Evolutionary conservation across 2,797 vertebrate species (phyloP), one percentile per base, ranked within the genome.

Genomic region (Poecile montanus): DNA sequence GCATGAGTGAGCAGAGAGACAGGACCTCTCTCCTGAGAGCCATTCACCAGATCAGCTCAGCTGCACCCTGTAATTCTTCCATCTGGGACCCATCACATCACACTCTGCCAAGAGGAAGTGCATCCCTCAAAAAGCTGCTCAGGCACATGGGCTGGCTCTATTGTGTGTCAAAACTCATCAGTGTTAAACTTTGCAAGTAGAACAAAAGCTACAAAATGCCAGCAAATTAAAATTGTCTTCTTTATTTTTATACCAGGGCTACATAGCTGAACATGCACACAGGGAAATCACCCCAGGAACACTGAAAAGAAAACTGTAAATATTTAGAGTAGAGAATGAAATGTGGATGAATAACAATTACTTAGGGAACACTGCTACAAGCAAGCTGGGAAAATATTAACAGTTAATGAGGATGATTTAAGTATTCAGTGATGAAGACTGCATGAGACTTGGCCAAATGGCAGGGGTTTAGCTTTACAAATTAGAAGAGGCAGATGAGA

Each of bases 401-500:
- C 70, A 63, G 56, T n/a, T 88, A 53, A 82, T 80, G 9, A 80
- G 48, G 45, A 40, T 70, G 91, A 73, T 57, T 72, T 66, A 65
- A 79, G 50, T 53, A 62, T 66, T 85, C 9, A 2, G 45, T 70
- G 91, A 93, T 73, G 92, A 74, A 88, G 62, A 51, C 80, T 76
- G 57, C 63, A 51, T 53, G 26, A 96, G 73, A 86, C 62, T 66
- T 18, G 29, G 79, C 73, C 94, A 94, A 83, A 86, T 54, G 47
- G 91, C 76, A 88, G 30, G 30, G 45, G 47, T 54, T 92, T 79
- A 83, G 74, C 67, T 93, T 88, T 73, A 84, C 71, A 86, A 93
- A 88, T 96, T 42, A 71, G 45, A 90, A 93, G 77, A 88, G 88
- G 85, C 77, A 91, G 82, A 86, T 58, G 63, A 92, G 80, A 93